These are phyloP conservation scores for Drosophila robusta DNA, from an alignment of 2,888 invertebrate species.

Conservation along the genomic window DNA sequence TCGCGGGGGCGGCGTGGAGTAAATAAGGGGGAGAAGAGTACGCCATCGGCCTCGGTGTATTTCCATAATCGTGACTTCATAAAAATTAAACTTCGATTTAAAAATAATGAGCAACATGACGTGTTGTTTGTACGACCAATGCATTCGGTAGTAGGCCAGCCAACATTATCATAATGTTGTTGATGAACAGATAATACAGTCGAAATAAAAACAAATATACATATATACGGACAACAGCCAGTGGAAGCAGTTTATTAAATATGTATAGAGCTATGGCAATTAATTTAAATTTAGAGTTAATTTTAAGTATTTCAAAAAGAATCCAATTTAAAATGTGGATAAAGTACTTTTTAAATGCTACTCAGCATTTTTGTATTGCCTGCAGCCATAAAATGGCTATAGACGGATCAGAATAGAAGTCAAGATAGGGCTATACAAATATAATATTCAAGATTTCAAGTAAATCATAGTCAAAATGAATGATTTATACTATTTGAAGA, in stretches of 20 bases:
- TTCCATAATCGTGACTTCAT: constrained; percentile 84
- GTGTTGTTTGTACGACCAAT: constrained; percentile 48
- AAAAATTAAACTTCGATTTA: constrained; percentile 83
- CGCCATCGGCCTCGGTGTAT: constrained; percentile 58
- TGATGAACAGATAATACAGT: constrained; percentile 52
- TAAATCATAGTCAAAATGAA: too few relatives aligned
- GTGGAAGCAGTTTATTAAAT: constrained; percentile 25
- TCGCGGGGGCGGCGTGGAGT: background rate
- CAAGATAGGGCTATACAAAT: too few relatives aligned
- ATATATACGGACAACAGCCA: background rate
- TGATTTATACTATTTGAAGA: too few relatives aligned
- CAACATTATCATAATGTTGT: constrained; percentile 51
- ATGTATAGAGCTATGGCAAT: constrained; percentile 31
- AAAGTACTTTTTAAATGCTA: background rate
- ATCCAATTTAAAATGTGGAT: too few relatives aligned
- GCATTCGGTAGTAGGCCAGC: constrained; percentile 2
- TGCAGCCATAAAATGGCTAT: background rate
- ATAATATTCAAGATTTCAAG: too few relatives aligned
- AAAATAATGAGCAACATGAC: constrained; percentile 77
- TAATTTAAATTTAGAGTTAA: constrained; percentile 38
- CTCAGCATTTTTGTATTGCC: background rate
- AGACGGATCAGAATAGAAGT: too few relatives aligned
- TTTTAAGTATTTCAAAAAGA: constrained; percentile 4
- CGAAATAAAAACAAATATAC: constrained; percentile 1
- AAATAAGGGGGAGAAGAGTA: constrained; percentile 27